Evolutionary conservation across 2,113 vertebrate genomes (phyloP).

Genomic region (Butorides virescens): DNA sequence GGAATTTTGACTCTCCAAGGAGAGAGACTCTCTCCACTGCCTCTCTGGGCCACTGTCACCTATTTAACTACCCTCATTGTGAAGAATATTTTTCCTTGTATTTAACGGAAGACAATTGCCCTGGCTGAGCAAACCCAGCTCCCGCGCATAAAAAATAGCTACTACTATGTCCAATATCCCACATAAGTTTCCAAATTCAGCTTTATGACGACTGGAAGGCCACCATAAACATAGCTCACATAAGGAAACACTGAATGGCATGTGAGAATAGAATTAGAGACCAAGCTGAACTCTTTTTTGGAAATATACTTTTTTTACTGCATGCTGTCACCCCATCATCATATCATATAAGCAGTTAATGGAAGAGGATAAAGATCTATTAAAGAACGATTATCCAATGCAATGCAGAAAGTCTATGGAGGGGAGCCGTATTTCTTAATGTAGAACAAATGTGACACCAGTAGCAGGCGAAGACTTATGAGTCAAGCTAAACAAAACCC

Average conservation of each 20-base stretch:
- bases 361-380: not conserved
- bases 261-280: not conserved
- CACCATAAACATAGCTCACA: not conserved
- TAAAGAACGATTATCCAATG: not conserved
- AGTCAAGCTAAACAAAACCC: slow-evolving; percentile 1
- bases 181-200: not conserved
- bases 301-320: not conserved
- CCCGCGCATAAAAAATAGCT: not conserved
- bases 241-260: not conserved
- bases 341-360: not conserved
- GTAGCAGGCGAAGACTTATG: not conserved
- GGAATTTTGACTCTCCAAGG: not conserved
- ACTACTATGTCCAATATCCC: not conserved
- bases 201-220: not conserved
- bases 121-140: not conserved
- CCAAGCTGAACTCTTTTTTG: not conserved
- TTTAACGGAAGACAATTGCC: not conserved
- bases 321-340: not conserved
- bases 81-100: not conserved
- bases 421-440: not conserved
- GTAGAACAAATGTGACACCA: not conserved
- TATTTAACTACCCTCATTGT: not conserved
- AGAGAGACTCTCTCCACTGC: not conserved
- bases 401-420: not conserved
- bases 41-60: not conserved